Conservation (phyloP, 2,888 invertebrate species). For the Eupithecia dodoneata region DNA sequence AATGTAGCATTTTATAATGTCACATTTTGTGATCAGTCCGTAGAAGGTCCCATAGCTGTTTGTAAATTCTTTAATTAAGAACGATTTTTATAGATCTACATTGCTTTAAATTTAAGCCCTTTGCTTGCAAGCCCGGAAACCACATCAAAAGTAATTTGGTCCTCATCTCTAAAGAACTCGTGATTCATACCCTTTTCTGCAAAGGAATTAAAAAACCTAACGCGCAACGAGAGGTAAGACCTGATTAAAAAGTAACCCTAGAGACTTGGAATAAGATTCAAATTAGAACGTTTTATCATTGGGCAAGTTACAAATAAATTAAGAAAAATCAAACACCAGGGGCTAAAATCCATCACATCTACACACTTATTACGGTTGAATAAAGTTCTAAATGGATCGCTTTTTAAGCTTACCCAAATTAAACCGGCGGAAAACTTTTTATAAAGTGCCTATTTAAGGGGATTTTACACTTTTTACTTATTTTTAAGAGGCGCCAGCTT, state of each 20-base stretch:
- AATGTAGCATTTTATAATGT: not conserved
- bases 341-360: conserved; percentile 16
- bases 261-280: not conserved
- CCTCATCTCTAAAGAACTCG: conserved; percentile 23
- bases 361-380: conserved; percentile 15
- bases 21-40: not conserved
- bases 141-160: conserved; percentile 23
- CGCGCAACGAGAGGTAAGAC: not conserved
- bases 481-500: not conserved
- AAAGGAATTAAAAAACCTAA: conserved; percentile 25
- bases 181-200: conserved; percentile 16
- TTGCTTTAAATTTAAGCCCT: not conserved
- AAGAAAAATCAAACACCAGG: conserved; percentile 15
- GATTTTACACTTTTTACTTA: conserved; percentile 2
- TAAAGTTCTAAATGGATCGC: conserved; percentile 25
- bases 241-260: not conserved
- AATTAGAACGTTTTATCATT: not conserved
- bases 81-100: not conserved
- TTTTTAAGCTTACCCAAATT: conserved; percentile 15
- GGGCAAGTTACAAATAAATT: conserved; percentile 13
- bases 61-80: not conserved
- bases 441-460: conserved; percentile 4
- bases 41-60: not conserved
- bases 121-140: conserved; percentile 12
- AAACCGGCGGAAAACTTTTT: conserved; percentile 13